These are phyloP conservation scores for Operophtera brumata DNA, from an alignment of 2,888 invertebrate genomes.

Conservation along the genomic window DNA sequence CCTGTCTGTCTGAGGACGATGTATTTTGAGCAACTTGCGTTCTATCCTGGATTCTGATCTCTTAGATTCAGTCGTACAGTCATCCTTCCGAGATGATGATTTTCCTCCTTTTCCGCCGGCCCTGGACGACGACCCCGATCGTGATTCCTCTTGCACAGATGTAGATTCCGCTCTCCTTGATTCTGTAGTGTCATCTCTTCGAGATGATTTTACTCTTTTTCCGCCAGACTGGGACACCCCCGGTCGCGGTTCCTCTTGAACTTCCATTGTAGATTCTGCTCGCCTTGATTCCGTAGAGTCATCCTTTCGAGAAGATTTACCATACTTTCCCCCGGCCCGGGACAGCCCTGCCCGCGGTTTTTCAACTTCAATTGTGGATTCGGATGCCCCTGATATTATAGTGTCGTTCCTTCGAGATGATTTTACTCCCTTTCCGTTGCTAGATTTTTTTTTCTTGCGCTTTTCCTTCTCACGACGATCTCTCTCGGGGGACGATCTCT, in stretches of 20 bases:
- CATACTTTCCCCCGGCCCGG: not conserved
- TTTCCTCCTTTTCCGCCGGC: not conserved
- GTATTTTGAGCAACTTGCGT: too few species aligned
- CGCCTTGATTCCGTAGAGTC: not conserved
- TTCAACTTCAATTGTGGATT: not conserved
- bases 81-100: not conserved
- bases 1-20: too few species aligned
- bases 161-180: not conserved
- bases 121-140: conserved; percentile 9
- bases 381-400: not conserved
- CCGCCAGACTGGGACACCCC: not conserved
- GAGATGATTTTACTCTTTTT: not conserved
- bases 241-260: not conserved
- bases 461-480: conserved; percentile 4
- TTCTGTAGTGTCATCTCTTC: not conserved
- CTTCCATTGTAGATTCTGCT: not conserved
- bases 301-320: conserved; percentile 17
- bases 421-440: conserved; percentile 30
- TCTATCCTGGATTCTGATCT: not conserved
- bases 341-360: not conserved
- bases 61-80: not conserved
- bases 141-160: conserved; percentile 3
- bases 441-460: conserved; percentile 24
- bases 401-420: conserved; percentile 9
- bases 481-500: conserved; percentile 4